Evolutionary conservation across 2,888 invertebrate species (phyloP), one percentile per base, ranked within the genome.

Genomic region (Mechanitis mazaeus): DNA sequence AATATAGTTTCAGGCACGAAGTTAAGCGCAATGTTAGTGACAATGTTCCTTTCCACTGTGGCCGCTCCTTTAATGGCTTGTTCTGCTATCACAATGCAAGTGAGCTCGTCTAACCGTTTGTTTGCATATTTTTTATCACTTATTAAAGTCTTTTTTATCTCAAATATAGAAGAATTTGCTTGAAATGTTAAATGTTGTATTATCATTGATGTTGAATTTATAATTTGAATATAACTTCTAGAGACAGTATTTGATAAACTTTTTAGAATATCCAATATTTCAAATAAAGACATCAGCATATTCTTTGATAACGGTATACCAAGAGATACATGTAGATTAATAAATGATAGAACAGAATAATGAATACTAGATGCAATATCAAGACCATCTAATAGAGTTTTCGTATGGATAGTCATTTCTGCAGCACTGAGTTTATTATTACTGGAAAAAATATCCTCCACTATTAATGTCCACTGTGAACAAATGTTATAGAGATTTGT

Each of bases 101-200:
- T 95, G 45, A 96, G 84, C 65, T 93, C 92, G 82, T 94, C 94
- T 38, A 94, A 82, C 76, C 93, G 92, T 74, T 93, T 92, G 70
- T 92, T 92, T 62, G 93, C 93, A 76, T 93, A 92, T 64, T 91
- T 92, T 75, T 93, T 93, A 71, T 93, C 92, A 66, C 90, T 88
- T 73, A 93, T 91, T 69, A 92, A 88, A 76, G 91, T 91, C 87
- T 93, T 95, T 83, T 94, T 94, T 1, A 94, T 93, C 63, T 89
- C 91, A 56, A 91, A 86, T 60, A 97, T 87, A 55, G 93, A 91
- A 55, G 91, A 91, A 54, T 96, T 87, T 6, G 94, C 92, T 81
- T 94, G 94, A 80, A 95, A 95, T 69, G 93, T 91, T 54, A 96
- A 89, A 83, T 96, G 95, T 75, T 97, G 97, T 20, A 94, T 84